phyloP scores from a whole-genome alignment of 2,888 invertebrate species.

The Lasioglossum morio region DNA sequence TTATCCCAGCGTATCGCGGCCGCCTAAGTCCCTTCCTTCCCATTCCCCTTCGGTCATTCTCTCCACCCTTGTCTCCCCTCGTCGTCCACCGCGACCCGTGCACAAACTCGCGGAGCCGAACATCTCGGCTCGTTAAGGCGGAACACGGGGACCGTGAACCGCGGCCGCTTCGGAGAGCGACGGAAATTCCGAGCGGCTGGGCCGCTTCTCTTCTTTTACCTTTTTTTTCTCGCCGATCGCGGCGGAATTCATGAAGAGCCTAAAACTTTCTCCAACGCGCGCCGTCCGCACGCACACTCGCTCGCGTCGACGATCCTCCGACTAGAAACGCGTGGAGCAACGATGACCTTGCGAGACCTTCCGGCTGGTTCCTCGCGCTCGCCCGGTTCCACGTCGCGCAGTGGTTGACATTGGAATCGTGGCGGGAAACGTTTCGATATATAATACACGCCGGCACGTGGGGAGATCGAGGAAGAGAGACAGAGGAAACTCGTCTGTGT shows the following conservation, averaged over 20 bases:
- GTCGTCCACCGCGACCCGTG: background rate
- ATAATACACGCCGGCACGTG: slow-evolving; percentile 65
- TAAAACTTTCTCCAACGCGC: slow-evolving; percentile 60
- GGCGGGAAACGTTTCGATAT: slow-evolving; percentile 62
- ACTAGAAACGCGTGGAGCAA: slow-evolving; percentile 32
- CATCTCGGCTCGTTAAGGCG: slow-evolving; percentile 62
- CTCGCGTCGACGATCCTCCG: background rate
- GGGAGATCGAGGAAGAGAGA: slow-evolving; percentile 11
- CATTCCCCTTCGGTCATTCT: slow-evolving; percentile 24
- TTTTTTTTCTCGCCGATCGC: slow-evolving; percentile 31
- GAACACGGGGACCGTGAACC: slow-evolving; percentile 27
- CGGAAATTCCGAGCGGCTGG: slow-evolving; percentile 45
- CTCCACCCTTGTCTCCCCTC: background rate
- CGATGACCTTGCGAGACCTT: slow-evolving; percentile 70
- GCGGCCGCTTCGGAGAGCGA: background rate
- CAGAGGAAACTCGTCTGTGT: slow-evolving; percentile 52
- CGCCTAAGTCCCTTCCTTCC: slow-evolving; percentile 43
- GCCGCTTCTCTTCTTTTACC: background rate
- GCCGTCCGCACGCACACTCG: background rate
- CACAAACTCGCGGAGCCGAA: slow-evolving; percentile 33
- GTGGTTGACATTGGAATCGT: slow-evolving; percentile 71
- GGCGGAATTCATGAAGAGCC: slow-evolving; percentile 31
- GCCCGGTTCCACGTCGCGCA: slow-evolving; percentile 55
- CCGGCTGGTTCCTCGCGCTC: slow-evolving; percentile 54
- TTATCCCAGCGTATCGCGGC: slow-evolving; percentile 53